These are phyloP conservation scores for Chrysochloris asiatica DNA, from an alignment of 2,113 vertebrate genomes.

Conservation along the genomic window DNA sequence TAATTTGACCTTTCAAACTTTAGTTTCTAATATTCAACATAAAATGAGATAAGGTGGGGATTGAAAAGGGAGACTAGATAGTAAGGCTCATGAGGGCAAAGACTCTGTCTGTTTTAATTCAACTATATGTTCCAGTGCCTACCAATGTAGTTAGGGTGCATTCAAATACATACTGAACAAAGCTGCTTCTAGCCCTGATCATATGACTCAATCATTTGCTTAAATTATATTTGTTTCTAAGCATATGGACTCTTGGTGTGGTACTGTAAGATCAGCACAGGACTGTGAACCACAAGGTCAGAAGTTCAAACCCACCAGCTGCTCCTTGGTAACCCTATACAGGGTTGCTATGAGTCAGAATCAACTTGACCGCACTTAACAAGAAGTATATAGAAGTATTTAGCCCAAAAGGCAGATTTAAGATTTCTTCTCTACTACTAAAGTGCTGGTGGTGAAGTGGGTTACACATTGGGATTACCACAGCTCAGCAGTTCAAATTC, in stretches of 20 bases:
- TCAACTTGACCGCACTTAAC: too few relatives aligned
- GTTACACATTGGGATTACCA: too few relatives aligned
- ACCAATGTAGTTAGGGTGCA: neutral
- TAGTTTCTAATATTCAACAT: neutral
- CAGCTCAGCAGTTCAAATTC: too few relatives aligned
- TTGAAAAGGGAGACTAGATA: neutral
- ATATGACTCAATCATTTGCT: neutral
- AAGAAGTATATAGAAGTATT: neutral
- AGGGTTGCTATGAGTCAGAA: too few relatives aligned
- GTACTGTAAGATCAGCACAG: too few relatives aligned
- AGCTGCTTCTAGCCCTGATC: neutral
- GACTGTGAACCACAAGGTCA: too few relatives aligned
- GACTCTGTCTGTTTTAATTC: neutral
- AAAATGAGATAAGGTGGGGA: neutral
- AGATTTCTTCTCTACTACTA: neutral
- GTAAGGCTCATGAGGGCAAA: neutral
- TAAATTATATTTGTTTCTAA: neutral
- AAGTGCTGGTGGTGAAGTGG: too few relatives aligned
- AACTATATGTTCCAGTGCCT: neutral
- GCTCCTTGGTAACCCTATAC: too few relatives aligned
- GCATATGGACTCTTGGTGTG: neutral
- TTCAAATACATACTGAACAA: neutral
- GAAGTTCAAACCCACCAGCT: too few relatives aligned
- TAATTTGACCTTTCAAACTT: slow-evolving; percentile 1
- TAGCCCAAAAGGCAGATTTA: neutral